These are phyloP conservation scores for Crocodylus rhombifer DNA, from an alignment of 2,797 vertebrate genomes.

Conservation along the genomic window DNA sequence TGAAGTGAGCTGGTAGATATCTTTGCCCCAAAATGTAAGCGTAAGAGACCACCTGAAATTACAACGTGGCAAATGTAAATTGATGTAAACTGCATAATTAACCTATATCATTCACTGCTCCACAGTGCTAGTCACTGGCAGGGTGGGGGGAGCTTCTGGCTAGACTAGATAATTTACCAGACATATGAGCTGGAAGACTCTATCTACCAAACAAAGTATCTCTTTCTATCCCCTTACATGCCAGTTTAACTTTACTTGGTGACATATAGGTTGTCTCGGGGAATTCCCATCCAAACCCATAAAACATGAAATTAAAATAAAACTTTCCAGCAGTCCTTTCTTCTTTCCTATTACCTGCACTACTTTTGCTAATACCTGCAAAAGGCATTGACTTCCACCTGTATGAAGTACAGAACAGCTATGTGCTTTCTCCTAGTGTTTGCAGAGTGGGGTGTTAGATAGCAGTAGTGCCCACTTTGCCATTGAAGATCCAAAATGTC, in stretches of 20 bases:
- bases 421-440: too few relatives aligned
- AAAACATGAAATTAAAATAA: too few relatives aligned
- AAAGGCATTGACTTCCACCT: too few relatives aligned
- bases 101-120: slow-evolving; percentile 11
- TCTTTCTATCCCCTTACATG: slow-evolving; percentile 23
- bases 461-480: too few relatives aligned
- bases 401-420: too few relatives aligned
- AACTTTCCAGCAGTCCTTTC: too few relatives aligned
- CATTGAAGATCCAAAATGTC: too few relatives aligned
- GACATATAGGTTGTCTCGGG: too few relatives aligned
- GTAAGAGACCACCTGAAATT: slow-evolving; percentile 18
- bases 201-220: neutral
- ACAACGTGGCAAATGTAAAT: slow-evolving; percentile 26
- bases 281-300: too few relatives aligned
- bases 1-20: slow-evolving; percentile 21
- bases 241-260: neutral
- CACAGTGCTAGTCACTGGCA: neutral
- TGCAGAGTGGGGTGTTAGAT: too few relatives aligned
- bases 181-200: neutral
- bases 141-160: neutral
- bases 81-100: slow-evolving; percentile 17
- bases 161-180: neutral
- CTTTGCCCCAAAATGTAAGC: slow-evolving; percentile 9
- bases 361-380: too few relatives aligned
- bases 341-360: too few relatives aligned